Percentiles rank a stretch among this genome's conserved stretches.
These are phyloP conservation scores for Syngnathus typhle DNA, from an alignment of 2,113 vertebrate genomes.

Conservation along the genomic window DNA sequence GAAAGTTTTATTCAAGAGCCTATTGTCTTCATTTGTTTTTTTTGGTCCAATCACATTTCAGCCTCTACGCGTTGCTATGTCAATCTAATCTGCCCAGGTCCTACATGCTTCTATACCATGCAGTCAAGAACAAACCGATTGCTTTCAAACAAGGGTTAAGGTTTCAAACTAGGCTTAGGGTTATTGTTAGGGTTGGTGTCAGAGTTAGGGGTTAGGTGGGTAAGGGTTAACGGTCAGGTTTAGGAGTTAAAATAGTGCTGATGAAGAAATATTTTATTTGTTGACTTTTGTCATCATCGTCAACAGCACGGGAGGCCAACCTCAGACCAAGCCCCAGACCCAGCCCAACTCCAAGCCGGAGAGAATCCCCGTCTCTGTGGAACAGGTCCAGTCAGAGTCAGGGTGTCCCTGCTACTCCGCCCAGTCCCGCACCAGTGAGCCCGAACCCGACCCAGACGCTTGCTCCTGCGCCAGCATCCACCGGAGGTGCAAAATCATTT, in stretches of 20 bases:
- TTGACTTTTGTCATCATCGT: background rate
- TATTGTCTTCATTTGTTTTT: background rate
- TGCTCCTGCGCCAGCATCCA: constrained; percentile 22
- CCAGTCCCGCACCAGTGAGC: background rate
- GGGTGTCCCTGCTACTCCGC: background rate
- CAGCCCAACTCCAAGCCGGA: constrained; percentile 36
- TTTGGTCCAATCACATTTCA: background rate
- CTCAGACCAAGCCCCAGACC: constrained; percentile 9
- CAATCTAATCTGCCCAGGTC: too few species aligned
- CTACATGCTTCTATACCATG: too few species aligned
- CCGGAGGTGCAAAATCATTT: constrained; percentile 22
- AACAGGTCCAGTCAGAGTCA: constrained; percentile 52
- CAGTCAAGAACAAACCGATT: too few species aligned
- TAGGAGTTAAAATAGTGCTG: too few species aligned
- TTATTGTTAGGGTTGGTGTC: too few species aligned
- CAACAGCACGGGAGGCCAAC: constrained; percentile 38
- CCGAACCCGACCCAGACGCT: constrained; percentile 3
- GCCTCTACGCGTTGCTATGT: too few species aligned
- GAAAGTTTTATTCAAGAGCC: background rate
- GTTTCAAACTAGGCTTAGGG: too few species aligned
- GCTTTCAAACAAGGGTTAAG: too few species aligned
- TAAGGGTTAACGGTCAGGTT: too few species aligned
- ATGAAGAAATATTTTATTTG: too few species aligned
- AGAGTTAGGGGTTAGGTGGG: too few species aligned
- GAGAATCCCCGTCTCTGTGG: constrained; percentile 45